Evolutionary conservation across 2,888 invertebrate species (phyloP).

Genomic region (Eristalis intricaria): DNA sequence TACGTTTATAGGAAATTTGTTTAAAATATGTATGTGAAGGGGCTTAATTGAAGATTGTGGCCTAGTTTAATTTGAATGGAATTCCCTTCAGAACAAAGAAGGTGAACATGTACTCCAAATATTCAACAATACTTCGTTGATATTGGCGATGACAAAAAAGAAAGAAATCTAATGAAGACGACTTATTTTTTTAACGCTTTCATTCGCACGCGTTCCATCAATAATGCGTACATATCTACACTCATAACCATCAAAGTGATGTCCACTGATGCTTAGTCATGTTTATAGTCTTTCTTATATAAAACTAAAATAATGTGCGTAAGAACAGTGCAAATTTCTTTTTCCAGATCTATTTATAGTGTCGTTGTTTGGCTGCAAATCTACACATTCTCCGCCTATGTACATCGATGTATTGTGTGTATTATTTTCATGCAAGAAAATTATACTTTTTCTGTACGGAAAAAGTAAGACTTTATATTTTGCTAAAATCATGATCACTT

Average conservation of each 20-base stretch:
- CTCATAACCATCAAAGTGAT: constrained; percentile 28
- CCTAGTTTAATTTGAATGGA: not conserved
- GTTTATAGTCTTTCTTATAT: not conserved
- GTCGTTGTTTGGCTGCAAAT: constrained; percentile 25
- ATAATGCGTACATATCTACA: constrained; percentile 15
- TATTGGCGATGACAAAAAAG: not conserved
- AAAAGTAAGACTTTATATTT: constrained; percentile 19
- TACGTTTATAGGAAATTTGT: not conserved
- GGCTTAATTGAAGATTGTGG: not conserved
- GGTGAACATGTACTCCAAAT: not conserved
- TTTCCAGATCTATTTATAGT: constrained; percentile 54
- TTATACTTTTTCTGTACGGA: not conserved
- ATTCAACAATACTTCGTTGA: not conserved
- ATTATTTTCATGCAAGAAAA: not conserved
- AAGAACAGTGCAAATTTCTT: constrained; percentile 23
- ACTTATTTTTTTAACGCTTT: not conserved
- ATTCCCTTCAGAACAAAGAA: not conserved
- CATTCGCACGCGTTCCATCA: not conserved
- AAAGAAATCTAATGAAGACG: not conserved
- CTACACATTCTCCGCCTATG: not conserved
- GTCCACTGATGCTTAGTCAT: constrained; percentile 14
- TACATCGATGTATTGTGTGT: not conserved
- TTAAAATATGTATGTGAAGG: not conserved
- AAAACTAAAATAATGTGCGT: constrained; percentile 23
- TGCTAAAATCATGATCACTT: constrained; percentile 41